Conservation (phyloP, 1,140 invertebrate genomes). For the Thrips palmi region DNA sequence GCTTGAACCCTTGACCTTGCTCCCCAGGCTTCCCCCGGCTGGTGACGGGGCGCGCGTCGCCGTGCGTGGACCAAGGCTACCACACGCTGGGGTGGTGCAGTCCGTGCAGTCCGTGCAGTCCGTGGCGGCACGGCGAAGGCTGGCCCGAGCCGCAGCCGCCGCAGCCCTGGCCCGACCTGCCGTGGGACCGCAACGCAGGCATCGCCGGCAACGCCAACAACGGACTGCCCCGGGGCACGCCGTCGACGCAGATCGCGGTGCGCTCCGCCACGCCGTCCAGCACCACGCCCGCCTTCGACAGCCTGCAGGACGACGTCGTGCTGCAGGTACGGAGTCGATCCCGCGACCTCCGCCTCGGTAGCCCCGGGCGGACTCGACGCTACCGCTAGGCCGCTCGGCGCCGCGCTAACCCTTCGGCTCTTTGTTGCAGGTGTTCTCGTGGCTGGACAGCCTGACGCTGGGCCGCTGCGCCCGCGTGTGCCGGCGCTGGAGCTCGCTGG, state of each 20-base stretch:
- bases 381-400: too few relatives aligned
- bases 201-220: too few relatives aligned
- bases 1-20: too few relatives aligned
- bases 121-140: too few relatives aligned
- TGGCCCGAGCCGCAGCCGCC: slow-evolving; percentile 11
- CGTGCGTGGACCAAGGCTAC: slow-evolving; percentile 53
- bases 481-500: slow-evolving; percentile 57
- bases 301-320: slow-evolving; percentile 32
- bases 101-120: too few relatives aligned
- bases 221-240: too few relatives aligned
- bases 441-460: slow-evolving; percentile 57
- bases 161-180: slow-evolving; percentile 7
- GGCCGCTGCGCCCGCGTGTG: slow-evolving; percentile 66
- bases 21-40: too few relatives aligned
- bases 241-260: background rate
- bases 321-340: too few relatives aligned
- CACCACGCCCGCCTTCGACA: slow-evolving; percentile 21
- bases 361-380: too few relatives aligned
- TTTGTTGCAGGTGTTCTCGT: slow-evolving; percentile 55
- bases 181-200: too few relatives aligned
- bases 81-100: slow-evolving; percentile 46
- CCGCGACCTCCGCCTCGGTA: too few relatives aligned
- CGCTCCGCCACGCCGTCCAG: background rate
- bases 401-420: too few relatives aligned
- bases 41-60: slow-evolving; percentile 22